A percentile compares a stretch with the other conserved stretches of the same genome.
Evolutionary conservation across 2,888 invertebrate genomes (phyloP).

Genomic region (Noctua janthe): DNA sequence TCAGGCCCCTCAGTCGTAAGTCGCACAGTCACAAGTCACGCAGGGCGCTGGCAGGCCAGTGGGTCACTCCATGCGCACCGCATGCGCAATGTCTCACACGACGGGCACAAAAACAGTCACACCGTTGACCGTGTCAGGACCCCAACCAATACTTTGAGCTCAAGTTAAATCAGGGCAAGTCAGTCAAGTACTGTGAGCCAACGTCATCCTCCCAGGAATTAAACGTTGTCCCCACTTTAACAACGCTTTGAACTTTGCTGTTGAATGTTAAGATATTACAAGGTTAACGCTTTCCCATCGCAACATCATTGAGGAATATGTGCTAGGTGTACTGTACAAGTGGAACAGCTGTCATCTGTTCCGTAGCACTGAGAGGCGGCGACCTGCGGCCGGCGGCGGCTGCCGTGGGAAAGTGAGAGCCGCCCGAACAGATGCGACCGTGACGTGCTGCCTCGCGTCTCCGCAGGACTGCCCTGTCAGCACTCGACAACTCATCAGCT

Average conservation of each 20-base stretch:
- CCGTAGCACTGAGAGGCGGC: background rate
- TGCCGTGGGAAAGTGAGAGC: slow-evolving; percentile 40
- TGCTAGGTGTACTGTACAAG: background rate
- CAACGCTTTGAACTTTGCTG: background rate
- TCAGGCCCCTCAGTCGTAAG: background rate
- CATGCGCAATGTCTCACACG: too few species aligned
- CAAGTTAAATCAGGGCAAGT: background rate
- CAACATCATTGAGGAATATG: background rate
- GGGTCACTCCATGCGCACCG: slow-evolving; percentile 25
- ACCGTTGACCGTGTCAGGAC: background rate
- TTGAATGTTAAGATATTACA: background rate
- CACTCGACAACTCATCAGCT: background rate
- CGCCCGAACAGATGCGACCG: background rate
- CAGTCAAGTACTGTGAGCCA: background rate
- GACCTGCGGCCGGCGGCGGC: background rate
- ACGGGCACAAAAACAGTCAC: too few species aligned
- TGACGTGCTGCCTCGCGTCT: background rate
- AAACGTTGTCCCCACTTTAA: background rate
- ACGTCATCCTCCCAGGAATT: background rate
- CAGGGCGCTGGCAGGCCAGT: slow-evolving; percentile 30
- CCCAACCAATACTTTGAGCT: background rate
- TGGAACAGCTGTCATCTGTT: slow-evolving; percentile 2
- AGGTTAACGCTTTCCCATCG: background rate
- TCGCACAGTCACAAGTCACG: background rate
- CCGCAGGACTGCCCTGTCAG: background rate